Evolutionary conservation across 2,797 vertebrate species (phyloP), one percentile per base, ranked within the genome.

Genomic region (Rhabdomys pumilio): DNA sequence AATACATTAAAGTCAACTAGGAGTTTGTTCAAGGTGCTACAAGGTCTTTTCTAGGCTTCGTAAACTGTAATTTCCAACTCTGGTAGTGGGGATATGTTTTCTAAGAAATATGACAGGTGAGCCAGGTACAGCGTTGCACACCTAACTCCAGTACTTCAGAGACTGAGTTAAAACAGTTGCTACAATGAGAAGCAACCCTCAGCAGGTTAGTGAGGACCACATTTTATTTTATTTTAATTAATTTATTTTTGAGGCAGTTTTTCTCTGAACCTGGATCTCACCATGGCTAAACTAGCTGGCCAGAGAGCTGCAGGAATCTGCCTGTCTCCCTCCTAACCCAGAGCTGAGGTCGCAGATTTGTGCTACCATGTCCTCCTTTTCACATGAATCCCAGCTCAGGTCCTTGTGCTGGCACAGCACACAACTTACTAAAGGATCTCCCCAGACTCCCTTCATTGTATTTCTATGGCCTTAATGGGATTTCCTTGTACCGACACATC

Each of bases 21-120:
- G 41, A 89, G 76, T 73, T 14, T 96, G 22, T 75, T 90, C 61
- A 82, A 93, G 86, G 90, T 44, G 47, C 15, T 76, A 41, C 31
- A 34, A 83, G 38, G 59, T 26, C 72, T 89, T 87, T n/a, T 57
- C 50, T 11, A 53, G 76, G 29, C 6, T 80, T 89, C 76, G 0
- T 47, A 19, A 94, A 57, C 3, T 47, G 29, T 38, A 81, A 84
- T 88, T 81, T 81, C 76, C 7, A 77, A 83, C 47, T 83, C 4
- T 2, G 34, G 6, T 3, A 44, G 69, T 92, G 17, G 22, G 72
- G 79, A 61, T 91, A 50, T 81, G 24, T 59, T 86, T 96, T 90
- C 53, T 26, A 79, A 90, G 69, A 80, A 24, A 86, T 26, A 80
- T 59, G 50, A 50, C 83, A 93, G 86, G 29, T 53, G 31, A 53